Base-by-base conservation (phyloP, 2,797 vertebrate species). In the Microchirus variegatus region DNA sequence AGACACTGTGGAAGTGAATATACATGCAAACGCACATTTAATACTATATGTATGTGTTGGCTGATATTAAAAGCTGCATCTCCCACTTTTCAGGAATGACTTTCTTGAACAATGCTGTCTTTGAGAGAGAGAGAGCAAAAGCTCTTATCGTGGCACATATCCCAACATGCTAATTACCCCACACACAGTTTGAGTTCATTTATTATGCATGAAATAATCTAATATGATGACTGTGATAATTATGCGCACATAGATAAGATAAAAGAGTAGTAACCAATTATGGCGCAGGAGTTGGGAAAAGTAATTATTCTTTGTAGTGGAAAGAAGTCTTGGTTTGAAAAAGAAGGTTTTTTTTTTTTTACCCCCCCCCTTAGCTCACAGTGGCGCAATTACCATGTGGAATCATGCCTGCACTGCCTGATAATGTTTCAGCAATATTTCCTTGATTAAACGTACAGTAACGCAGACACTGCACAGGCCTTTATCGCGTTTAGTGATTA, bases 201-300 rank as follows among this genome's bases (percentile, higher is more conserved):
- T 91, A 90, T 90, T 90, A 91, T 91, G 87, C 88, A 91, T 91
- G 87, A 90, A 91, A 91, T 90, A 90, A 91, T 90, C 89, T 90
- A 90, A 90, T 92, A 88, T 87, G 89, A 90, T 91, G 87, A 90
- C 87, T 90, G 88, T 85, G 89, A 91, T 90, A 91, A 91, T 90
- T 90, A 89, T 88, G 89, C 87, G 49, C 85, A 86, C 86, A 87
- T 73, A 89, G 87, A 90, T 90, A 90, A 90, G 89, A 90, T 91
- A 90, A 92, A 91, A 91, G 88, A 88, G 86, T 89, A 73, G 84
- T 89, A 90, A 87, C 83, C 89, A 91, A 91, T 91, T 91, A 91
- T 78, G 80, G 82, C 11, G 46, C 54, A 13, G 70, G 83, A 91
- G 84, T 82, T 84, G 74, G 78, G 78, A 83, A 89, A 91, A 88